Base-by-base conservation (phyloP, 2,797 vertebrate species). In the Spinus olivaceus region DNA sequence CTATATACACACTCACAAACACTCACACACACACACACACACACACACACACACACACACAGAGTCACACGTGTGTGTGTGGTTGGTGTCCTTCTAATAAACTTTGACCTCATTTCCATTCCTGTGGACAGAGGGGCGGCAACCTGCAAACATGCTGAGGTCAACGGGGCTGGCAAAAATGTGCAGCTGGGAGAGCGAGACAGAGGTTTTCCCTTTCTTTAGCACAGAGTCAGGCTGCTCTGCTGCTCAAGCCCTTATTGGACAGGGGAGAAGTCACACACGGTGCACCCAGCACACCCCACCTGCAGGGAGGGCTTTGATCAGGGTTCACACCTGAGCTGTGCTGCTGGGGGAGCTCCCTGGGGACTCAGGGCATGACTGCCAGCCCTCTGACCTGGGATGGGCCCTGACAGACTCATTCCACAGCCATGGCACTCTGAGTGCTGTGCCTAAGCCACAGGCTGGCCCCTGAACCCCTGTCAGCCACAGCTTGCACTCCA, bases 91-190 rank as follows among this genome's bases (percentile, higher is more conserved):
- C 74, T 87, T 41, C 67, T 85, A 63, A 80, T 96, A 85, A 94
- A 96, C 92, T 96, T 91, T 95, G 91, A 92, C 92, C 91, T 47
- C 39, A 12, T 85, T 94, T 87, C 89, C 56, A 77, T 77, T 60
- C 41, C 7, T 1, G 33, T 49, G 71, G 78, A 80, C 67, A 49
- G 86, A 74, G 74, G 64, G 81, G 28, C 0, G 0, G 86, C 33
- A 44, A 49, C 74, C 49, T 73, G 71, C 64, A 94, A 89, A 91
- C 78, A 82, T 9, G 27, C 74, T 73, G 32, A 15, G 74, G 88
- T 92, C 94, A 96, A n/a, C 0, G 0, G 46, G 24, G 44, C 41
- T 24, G 57, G 64, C 41, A 81, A 41, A 81, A 94, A 81, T 14
- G 33, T 47, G 67, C 39, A 64, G 21, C 60, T 30, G 20, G 56